Base-by-base conservation (phyloP, 2,888 invertebrate genomes). In the Chalcosyrphus nemorum region DNA sequence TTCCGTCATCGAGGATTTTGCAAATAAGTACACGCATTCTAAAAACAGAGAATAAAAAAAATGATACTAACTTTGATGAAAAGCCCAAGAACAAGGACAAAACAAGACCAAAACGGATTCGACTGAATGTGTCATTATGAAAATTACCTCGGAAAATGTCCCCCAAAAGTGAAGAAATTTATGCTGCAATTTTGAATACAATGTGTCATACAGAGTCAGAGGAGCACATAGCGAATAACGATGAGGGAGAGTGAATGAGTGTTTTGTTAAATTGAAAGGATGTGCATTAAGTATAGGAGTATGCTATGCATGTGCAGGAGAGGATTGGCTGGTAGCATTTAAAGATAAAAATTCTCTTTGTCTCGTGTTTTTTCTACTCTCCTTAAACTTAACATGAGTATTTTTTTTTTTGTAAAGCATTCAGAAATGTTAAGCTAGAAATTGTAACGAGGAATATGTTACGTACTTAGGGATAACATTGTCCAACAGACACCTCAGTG, bases 1-100 rank as follows among this genome's bases (percentile, higher is more conserved):
- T 75, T 68, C 68, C 38, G 61, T 81, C 75, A 75, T 70, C 56
- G 41, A 43, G 68, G 54, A 63, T 75, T 81, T 81, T 5, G 35
- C 29, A 47, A 27, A n/a, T n/a, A n/a, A n/a, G n/a, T n/a, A n/a
- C n/a, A n/a, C n/a, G 21, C 27, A 43, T 11, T 47, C 47, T 19
- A 35, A 56, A 9, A 29, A 45, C 17, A 19, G 41, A 43, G 38
- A 77, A 45, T 4, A 41, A 47, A 15, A 63, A 71, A 63, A 63
- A 47, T 1, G 15, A 29, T 56, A 52, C 24, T 27, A 19, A 27
- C 45, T 43, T 38, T 47, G 45, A 65, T 57, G 41, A 57, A 63
- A 77, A 77, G 54, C 38, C 27, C 24, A 56, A n/a, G 19, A 38
- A 41, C 38, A 50, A 72, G 4, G 24, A 38, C 38, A 50, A 56